Evolutionary conservation across 2,888 invertebrate genomes (phyloP).

Genomic region (Xestoiulus laeticollis): DNA sequence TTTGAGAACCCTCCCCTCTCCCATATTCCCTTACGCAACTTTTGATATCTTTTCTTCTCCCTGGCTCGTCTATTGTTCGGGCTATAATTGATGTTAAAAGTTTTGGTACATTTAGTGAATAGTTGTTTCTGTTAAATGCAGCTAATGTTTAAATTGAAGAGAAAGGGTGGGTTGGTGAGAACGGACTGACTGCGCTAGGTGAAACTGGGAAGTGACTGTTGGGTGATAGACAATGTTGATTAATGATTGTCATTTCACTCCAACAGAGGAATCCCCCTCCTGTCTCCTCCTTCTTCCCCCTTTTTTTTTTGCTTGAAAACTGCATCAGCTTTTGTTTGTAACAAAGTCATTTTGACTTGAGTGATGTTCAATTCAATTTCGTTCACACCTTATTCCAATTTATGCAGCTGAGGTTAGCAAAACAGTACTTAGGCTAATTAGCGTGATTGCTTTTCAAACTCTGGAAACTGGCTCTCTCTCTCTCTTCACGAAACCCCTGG

Average conservation of each 20-base stretch:
- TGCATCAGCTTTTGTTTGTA: conserved; percentile 39
- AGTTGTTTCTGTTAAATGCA: conserved; percentile 44
- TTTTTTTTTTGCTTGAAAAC: not conserved
- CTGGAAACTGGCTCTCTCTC: not conserved
- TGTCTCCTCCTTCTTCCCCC: not conserved
- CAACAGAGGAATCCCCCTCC: conserved; percentile 27
- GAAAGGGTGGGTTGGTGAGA: conserved; percentile 31
- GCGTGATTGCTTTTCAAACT: conserved; percentile 48
- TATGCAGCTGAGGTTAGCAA: conserved; percentile 49
- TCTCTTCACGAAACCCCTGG: not conserved
- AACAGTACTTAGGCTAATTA: conserved; percentile 50
- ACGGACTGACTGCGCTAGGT: not conserved
- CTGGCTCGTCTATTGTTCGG: not conserved
- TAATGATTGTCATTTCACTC: conserved; percentile 42
- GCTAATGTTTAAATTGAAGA: conserved; percentile 42
- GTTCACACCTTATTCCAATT: conserved; percentile 47
- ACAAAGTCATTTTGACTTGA: conserved; percentile 46
- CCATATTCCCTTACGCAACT: not conserved
- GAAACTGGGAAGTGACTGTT: conserved; percentile 25
- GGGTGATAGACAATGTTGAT: conserved; percentile 44
- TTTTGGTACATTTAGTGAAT: conserved; percentile 44
- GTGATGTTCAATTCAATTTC: conserved; percentile 48
- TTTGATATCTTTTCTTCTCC: conserved; percentile 29
- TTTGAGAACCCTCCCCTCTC: not conserved
- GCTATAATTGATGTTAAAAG: conserved; percentile 20